Evolutionary conservation across 2,888 invertebrate genomes (phyloP), one percentile per base, ranked within the genome.

Genomic region (Ectemnius continuus): DNA sequence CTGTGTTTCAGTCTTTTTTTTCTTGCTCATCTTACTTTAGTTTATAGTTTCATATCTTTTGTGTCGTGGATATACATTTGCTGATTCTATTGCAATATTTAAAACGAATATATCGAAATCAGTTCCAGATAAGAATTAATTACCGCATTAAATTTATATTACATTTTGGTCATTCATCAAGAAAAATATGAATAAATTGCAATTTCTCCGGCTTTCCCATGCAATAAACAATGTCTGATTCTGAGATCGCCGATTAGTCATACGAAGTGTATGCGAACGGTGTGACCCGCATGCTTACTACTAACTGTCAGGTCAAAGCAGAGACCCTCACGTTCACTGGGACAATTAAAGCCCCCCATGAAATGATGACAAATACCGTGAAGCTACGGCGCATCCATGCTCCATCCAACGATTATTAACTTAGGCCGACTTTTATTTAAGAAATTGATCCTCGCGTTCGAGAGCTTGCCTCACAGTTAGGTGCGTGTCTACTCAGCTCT

Each of bases 261-360:
- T 47, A 11, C 46, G 66, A 69, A 57, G 61, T 46, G 28, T 66
- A 52, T 58, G 47, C 61, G 45, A 66, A 59, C 60, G 62, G 45
- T 18, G 6, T 45, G 68, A 61, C 23, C 45, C 64, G 66, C 66
- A 56, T 36, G 52, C 48, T 66, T 59, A 61, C 52, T 67, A 76
- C 28, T 36, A 36, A 36, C 47, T 63, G 65, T 63, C 23, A 68
- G 85, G 85, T 88, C 85, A 81, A 76, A 75, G 73, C 68, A 65
- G 73, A 81, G 83, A 86, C 88, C 87, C 84, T 79, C 87, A 88
- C 87, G 88, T 86, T 81, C 79, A 47, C 66, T 58, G 67, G 73
- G 73, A 71, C 84, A 85, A 88, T 88, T 88, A 85, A 88, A 87
- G 82, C 79, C 75, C 83, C 82, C 70, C 65, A 75, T 77, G 76